These are phyloP conservation scores for Gila orcuttii DNA, from an alignment of 2,113 vertebrate genomes.

Conservation along the genomic window DNA sequence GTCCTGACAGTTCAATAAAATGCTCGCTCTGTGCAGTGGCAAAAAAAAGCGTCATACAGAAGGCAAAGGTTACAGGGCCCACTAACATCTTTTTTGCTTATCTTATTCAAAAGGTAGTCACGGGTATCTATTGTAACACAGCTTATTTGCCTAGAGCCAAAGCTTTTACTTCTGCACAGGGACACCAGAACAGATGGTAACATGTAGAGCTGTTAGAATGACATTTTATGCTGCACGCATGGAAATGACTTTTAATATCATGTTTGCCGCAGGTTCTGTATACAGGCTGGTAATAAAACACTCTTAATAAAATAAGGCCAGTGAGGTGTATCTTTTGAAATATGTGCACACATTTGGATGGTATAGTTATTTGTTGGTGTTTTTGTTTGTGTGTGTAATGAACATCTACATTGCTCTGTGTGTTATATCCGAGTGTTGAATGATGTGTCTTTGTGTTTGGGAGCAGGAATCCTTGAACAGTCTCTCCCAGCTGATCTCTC, in stretches of 20 bases:
- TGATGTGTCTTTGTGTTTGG: constrained; percentile 39
- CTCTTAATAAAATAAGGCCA: not conserved
- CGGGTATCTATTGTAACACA: not conserved
- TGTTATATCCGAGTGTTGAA: constrained; percentile 5
- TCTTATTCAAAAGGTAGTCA: constrained; percentile 36
- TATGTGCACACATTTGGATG: not conserved
- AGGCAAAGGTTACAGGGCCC: not conserved
- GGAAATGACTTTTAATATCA: constrained; percentile 4
- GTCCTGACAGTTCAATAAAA: constrained; percentile 74
- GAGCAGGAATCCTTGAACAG: constrained; percentile 42
- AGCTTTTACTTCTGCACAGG: constrained; percentile 8
- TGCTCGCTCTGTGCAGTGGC: constrained; percentile 4
- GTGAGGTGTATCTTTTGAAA: not conserved
- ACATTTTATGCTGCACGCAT: not conserved
- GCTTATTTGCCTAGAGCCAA: not conserved
- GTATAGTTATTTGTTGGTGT: not conserved
- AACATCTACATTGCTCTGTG: constrained; percentile 5
- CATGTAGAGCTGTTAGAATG: constrained; percentile 20
- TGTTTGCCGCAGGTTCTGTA: not conserved
- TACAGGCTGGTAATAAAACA: not conserved
- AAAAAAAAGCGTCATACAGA: constrained; percentile 16
- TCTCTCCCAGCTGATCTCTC: constrained; percentile 46
- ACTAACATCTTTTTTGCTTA: constrained; percentile 20
- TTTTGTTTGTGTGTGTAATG: not conserved
- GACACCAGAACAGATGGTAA: not conserved